Evolutionary conservation across 2,797 vertebrate species (phyloP).

Genomic region (Notolabrus celidotus): DNA sequence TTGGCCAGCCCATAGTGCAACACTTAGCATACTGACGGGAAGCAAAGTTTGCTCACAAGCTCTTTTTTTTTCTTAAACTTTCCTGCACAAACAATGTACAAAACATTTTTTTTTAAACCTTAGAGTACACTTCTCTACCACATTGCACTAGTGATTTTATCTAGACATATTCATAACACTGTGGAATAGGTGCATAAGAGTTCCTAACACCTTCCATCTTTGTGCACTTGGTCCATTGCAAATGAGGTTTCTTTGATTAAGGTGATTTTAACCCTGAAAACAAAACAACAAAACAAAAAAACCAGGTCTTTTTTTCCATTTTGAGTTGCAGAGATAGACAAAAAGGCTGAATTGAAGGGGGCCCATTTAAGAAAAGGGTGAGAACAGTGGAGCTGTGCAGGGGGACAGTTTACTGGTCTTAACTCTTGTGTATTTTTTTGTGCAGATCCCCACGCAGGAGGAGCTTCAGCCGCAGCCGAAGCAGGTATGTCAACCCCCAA

Average conservation of each 20-base stretch:
- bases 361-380: slow-evolving; percentile 46
- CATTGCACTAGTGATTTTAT: slow-evolving; percentile 4
- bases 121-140: background rate
- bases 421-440: slow-evolving; percentile 62
- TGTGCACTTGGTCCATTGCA: slow-evolving; percentile 56
- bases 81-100: background rate
- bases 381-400: slow-evolving; percentile 51
- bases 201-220: slow-evolving; percentile 50
- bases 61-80: background rate
- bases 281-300: too few species aligned
- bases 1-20: slow-evolving; percentile 39
- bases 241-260: slow-evolving; percentile 43
- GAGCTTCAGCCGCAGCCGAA: slow-evolving; percentile 97
- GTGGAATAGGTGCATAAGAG: slow-evolving; percentile 36
- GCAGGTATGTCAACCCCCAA: slow-evolving; percentile 86
- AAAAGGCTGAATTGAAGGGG: slow-evolving; percentile 63
- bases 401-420: slow-evolving; percentile 15
- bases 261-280: slow-evolving; percentile 37
- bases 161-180: slow-evolving; percentile 23
- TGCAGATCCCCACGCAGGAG: slow-evolving; percentile 97
- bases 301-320: slow-evolving; percentile 34
- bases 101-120: background rate
- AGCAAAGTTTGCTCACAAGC: slow-evolving; percentile 6
- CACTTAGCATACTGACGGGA: background rate
- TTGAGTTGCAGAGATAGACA: slow-evolving; percentile 43